Conservation (phyloP, 2,888 invertebrate species). For the Idaea aversata region DNA sequence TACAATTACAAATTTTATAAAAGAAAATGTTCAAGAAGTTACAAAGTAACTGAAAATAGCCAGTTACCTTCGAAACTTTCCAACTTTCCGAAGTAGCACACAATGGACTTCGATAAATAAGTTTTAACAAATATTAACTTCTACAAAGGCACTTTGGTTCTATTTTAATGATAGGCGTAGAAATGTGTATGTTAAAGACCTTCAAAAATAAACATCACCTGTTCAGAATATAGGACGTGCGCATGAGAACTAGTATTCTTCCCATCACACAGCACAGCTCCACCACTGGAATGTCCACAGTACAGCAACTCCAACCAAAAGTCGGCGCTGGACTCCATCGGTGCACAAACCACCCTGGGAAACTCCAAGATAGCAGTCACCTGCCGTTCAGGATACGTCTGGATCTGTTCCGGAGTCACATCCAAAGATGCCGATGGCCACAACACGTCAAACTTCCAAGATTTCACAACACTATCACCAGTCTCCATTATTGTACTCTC, state of each 20-base stretch:
- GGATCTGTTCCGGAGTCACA: conserved; percentile 87
- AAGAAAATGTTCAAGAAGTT: not conserved
- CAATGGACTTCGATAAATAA: not conserved
- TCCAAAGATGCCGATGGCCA: conserved; percentile 89
- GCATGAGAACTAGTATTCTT: conserved; percentile 77
- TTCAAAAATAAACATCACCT: conserved; percentile 62
- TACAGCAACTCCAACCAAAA: conserved; percentile 90
- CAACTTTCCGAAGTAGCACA: not conserved
- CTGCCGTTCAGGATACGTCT: conserved; percentile 88
- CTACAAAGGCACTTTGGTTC: not conserved
- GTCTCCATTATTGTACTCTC: conserved; percentile 66
- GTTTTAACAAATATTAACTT: not conserved
- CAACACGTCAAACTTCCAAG: conserved; percentile 86
- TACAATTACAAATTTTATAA: not conserved
- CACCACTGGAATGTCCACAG: conserved; percentile 85
- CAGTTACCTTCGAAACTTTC: not conserved
- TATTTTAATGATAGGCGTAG: no score
- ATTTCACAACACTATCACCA: conserved; percentile 66
- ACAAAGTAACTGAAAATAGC: not conserved
- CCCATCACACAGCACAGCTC: conserved; percentile 85
- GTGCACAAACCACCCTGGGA: conserved; percentile 84
- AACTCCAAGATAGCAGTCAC: conserved; percentile 88
- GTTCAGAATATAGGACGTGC: conserved; percentile 87
- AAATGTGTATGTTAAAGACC: no score
- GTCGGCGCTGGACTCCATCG: conserved; percentile 82